phyloP scores from a whole-genome alignment of 2,888 invertebrate species.

The Yponomeuta malinellus region DNA sequence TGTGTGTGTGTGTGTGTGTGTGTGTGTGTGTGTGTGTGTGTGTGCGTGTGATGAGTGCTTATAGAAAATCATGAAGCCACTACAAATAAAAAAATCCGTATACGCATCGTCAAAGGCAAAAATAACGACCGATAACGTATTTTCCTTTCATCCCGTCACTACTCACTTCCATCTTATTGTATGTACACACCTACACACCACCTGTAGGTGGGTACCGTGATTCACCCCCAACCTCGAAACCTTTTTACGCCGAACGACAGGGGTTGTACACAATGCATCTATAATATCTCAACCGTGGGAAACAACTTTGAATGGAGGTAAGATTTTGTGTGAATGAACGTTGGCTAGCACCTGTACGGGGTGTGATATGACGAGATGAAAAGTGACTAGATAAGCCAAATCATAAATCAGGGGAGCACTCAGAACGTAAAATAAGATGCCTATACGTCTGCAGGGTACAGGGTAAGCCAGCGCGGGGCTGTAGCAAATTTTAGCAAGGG shows the following conservation, averaged over 20 bases:
- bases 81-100: neutral
- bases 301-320: slow-evolving; percentile 40
- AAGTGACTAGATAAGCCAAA: neutral
- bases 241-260: slow-evolving; percentile 39
- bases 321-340: slow-evolving; percentile 29
- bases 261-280: slow-evolving; percentile 47
- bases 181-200: slow-evolving; percentile 34
- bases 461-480: too few relatives aligned
- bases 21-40: too few relatives aligned
- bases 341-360: slow-evolving; percentile 52
- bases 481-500: too few relatives aligned
- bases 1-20: too few relatives aligned
- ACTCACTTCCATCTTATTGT: slow-evolving; percentile 15
- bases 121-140: slow-evolving; percentile 56
- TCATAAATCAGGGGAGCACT: too few relatives aligned
- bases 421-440: too few relatives aligned
- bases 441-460: too few relatives aligned
- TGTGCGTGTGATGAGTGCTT: neutral
- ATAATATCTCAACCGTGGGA: slow-evolving; percentile 58
- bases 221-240: slow-evolving; percentile 58
- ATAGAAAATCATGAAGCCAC: neutral
- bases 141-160: slow-evolving; percentile 26
- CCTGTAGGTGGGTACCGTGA: slow-evolving; percentile 38
- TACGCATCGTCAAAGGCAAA: neutral
- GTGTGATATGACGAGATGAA: neutral